These are phyloP conservation scores for Hydropsyche betteni DNA, from an alignment of 2,888 invertebrate species.

Conservation along the genomic window DNA sequence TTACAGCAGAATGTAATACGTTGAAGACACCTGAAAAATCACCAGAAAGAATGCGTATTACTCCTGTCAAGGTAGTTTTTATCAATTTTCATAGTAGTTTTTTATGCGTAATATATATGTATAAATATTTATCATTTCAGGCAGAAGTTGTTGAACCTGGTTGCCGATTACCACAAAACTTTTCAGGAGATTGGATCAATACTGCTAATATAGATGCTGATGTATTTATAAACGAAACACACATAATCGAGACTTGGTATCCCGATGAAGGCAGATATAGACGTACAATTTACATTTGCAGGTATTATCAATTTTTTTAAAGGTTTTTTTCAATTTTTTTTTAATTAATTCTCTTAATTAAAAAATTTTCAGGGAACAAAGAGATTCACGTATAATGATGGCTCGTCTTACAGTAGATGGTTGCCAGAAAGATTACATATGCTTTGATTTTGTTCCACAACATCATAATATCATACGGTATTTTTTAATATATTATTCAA, in stretches of 20 bases:
- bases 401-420: conserved; percentile 95
- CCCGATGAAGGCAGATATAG: conserved; percentile 91
- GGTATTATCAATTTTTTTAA: conserved; percentile 55
- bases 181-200: conserved; percentile 95
- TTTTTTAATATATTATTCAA: neutral
- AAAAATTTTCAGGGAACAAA: conserved; percentile 72
- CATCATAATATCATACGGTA: conserved; percentile 91
- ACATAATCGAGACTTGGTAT: conserved; percentile 94
- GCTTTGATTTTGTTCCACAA: conserved; percentile 94
- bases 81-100: conserved; percentile 15
- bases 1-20: conserved; percentile 92
- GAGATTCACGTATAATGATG: conserved; percentile 94
- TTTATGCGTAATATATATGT: conserved; percentile 30
- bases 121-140: conserved; percentile 58
- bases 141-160: conserved; percentile 90
- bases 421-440: conserved; percentile 96
- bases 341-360: conserved; percentile 32
- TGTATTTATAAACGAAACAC: conserved; percentile 92
- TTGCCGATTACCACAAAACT: conserved; percentile 92
- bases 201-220: conserved; percentile 97
- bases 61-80: conserved; percentile 72
- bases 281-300: conserved; percentile 92
- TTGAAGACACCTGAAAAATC: conserved; percentile 93
- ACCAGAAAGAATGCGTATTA: conserved; percentile 86
- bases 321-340: neutral